A percentile compares a stretch with the other conserved stretches of the same genome.
Evolutionary conservation across 2,797 vertebrate species (phyloP).

Genomic region (Enteromius thamalakanensis): DNA sequence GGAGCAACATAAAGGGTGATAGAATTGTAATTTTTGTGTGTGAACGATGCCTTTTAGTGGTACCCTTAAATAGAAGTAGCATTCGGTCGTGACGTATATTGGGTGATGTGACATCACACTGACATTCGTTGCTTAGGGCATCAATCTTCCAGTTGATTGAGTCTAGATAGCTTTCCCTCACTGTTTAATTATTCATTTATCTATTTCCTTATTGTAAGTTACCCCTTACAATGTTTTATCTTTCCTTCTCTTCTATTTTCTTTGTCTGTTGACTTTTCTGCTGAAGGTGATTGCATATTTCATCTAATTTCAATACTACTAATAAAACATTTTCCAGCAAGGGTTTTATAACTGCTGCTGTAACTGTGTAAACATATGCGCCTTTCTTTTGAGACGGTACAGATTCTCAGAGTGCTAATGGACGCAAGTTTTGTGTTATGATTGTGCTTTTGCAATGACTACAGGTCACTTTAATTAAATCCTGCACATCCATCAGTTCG

Average conservation of each 20-base stretch:
- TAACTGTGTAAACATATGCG: neutral
- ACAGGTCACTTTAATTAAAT: neutral
- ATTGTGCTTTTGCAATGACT: neutral
- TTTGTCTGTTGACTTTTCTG: no score
- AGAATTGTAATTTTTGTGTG: neutral
- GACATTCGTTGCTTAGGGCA: conserved; percentile 6
- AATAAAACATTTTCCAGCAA: neutral
- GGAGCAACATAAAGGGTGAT: neutral
- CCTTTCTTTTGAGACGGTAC: neutral
- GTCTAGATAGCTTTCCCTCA: no score
- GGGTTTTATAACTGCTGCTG: conserved; percentile 11
- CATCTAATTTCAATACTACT: no score
- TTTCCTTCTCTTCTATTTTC: no score
- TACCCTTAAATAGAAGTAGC: neutral
- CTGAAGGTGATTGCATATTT: no score
- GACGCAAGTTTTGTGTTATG: neutral
- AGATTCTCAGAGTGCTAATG: neutral
- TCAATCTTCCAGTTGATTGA: neutral
- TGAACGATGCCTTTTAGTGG: neutral
- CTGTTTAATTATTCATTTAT: no score
- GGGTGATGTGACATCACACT: conserved; percentile 3
- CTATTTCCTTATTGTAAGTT: no score
- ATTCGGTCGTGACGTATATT: neutral
- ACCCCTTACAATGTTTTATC: no score
- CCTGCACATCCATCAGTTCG: neutral